These are phyloP conservation scores for Diachasmimorpha longicaudata DNA, from an alignment of 1,140 invertebrate species.

Conservation along the genomic window DNA sequence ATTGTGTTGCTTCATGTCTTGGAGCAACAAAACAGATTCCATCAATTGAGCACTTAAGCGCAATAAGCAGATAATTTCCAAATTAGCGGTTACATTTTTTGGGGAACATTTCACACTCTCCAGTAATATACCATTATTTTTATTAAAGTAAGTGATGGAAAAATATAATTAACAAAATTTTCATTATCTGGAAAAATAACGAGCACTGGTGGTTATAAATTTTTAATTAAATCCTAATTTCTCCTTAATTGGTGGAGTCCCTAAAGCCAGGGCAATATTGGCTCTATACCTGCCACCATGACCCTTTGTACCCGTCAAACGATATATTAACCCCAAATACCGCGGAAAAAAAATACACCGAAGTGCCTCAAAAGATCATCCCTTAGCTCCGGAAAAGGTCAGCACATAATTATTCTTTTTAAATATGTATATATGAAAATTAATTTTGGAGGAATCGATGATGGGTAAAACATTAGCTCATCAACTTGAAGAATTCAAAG, in stretches of 20 bases:
- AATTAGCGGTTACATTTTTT: background rate
- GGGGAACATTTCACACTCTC: background rate
- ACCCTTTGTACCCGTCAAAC: background rate
- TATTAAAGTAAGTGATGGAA: too few species aligned
- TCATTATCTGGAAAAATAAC: conserved; percentile 24
- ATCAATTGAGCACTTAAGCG: background rate
- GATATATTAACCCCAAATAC: conserved; percentile 3
- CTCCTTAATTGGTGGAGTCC: background rate
- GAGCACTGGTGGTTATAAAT: conserved; percentile 31
- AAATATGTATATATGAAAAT: background rate
- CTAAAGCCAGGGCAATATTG: background rate
- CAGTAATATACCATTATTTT: too few species aligned
- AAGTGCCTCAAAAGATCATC: background rate
- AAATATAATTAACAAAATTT: background rate
- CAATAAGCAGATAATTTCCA: background rate
- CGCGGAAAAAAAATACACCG: background rate
- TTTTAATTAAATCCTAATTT: conserved; percentile 48
- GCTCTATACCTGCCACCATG: background rate
- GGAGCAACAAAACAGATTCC: background rate
- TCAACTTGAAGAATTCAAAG: background rate
- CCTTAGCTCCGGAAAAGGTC: background rate
- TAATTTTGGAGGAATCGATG: background rate
- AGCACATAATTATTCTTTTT: background rate
- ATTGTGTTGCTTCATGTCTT: conserved; percentile 4
- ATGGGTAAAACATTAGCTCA: background rate